Conservation (phyloP, 2,888 invertebrate species). For the Carabus problematicus region DNA sequence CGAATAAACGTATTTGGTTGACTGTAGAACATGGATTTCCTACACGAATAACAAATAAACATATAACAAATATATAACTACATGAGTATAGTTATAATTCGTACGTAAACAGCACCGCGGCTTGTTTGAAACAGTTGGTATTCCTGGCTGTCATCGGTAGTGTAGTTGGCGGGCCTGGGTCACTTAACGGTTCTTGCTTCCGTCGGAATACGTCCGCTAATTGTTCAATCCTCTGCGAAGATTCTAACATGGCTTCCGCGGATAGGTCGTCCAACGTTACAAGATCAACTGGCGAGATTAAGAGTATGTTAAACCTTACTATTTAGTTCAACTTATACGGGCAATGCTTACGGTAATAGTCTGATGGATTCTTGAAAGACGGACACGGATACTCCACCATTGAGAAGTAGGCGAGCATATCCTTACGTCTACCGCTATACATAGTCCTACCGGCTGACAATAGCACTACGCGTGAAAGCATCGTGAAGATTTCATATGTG, state of each 20-base stretch:
- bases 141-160: constrained; percentile 71
- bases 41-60: constrained; percentile 55
- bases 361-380: constrained; percentile 94
- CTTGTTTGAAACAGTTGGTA: constrained; percentile 73
- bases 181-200: constrained; percentile 68
- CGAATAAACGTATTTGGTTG: constrained; percentile 85
- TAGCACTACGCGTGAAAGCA: constrained; percentile 85
- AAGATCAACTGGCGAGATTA: constrained; percentile 78
- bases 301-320: constrained; percentile 4
- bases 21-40: constrained; percentile 77
- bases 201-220: constrained; percentile 82
- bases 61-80: background rate
- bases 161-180: constrained; percentile 81
- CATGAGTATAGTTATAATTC: constrained; percentile 44
- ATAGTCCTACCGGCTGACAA: constrained; percentile 90
- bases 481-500: constrained; percentile 93
- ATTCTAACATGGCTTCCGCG: constrained; percentile 93
- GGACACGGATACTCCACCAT: constrained; percentile 91
- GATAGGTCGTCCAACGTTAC: constrained; percentile 93
- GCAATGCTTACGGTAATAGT: constrained; percentile 84
- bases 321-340: background rate
- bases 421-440: constrained; percentile 87
- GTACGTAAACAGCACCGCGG: constrained; percentile 72
- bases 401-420: constrained; percentile 92
- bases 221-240: constrained; percentile 90